Evolutionary conservation across 2,113 vertebrate genomes (phyloP), one percentile per base, ranked within the genome.

Genomic region (Columbina picui): DNA sequence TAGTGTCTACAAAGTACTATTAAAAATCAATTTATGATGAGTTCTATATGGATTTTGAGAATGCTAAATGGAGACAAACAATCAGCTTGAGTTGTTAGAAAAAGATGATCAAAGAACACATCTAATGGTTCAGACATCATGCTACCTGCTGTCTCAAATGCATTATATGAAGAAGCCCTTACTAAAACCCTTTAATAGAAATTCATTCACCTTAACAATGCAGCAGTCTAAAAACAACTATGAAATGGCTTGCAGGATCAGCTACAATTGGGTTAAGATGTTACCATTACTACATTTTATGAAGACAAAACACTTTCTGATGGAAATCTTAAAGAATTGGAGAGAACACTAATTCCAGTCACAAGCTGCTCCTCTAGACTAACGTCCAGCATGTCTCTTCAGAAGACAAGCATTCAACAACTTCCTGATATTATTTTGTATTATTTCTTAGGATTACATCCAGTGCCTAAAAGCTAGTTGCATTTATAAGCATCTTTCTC

Each of bases 11-110:
- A 38, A 91, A 89, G 80, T 78, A 67, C 76, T 84, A 81, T 75
- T 92, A 92, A 87, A 94, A 93, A 94, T 90, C 67, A 92, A 77
- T 88, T 96, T 93, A 75, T 79, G 71, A 80, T 63, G 83, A 74
- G 47, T 55, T 92, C 75, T 67, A 38, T 89, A 88, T 59, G 64
- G 91, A 93, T 89, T 96, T 67, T 92, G 52, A 97, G 64, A 86
- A 83, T 17, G 36, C 57, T 82, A 82, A 95, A 87, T 6, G 4
- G 71, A 94, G 39, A 82, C 69, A 93, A 90, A 56, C 22, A 91
- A 93, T 84, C 3, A 6, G 41, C 56, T 39, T 73, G 38, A 91
- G 82, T 39, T 89, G 81, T 91, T 57, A 76, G 78, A 91, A 92
- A 86, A 92, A 59, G 69, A 79, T 64, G 89, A 96, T 81, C 81